Percentiles rank a stretch among this genome's conserved stretches.
Conservation (phyloP, 2,888 invertebrate genomes). For the Leucophenga montana region DNA sequence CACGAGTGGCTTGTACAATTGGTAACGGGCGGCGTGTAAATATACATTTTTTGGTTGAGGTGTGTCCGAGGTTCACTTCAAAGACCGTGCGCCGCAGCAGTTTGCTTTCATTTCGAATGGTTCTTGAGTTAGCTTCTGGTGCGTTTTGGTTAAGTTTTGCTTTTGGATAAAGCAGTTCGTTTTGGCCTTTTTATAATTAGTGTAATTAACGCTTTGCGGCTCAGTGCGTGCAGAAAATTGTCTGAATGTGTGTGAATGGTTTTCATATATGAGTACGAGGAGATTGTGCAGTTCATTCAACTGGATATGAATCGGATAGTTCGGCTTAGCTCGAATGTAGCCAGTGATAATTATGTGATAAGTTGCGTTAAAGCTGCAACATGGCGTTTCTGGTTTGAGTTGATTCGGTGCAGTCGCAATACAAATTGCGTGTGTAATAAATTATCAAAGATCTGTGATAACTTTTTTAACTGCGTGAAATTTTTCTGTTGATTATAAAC, state of each 20-base stretch:
- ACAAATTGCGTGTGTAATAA: no score
- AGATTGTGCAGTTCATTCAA: constrained; percentile 8
- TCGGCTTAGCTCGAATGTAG: not conserved
- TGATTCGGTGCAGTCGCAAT: no score
- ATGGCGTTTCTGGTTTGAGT: no score
- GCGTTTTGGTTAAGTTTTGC: no score
- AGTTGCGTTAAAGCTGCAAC: no score
- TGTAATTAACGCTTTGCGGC: constrained; percentile 62
- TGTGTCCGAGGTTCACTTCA: constrained; percentile 64
- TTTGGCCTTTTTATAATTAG: constrained; percentile 53
- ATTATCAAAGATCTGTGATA: no score
- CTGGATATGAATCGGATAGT: not conserved
- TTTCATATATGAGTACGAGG: constrained; percentile 45
- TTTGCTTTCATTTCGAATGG: no score
- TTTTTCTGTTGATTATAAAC: no score
- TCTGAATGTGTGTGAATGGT: constrained; percentile 45
- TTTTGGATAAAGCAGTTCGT: not conserved
- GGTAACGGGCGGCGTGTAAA: no score
- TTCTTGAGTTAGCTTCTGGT: no score
- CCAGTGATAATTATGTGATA: no score
- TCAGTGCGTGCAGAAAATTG: constrained; percentile 70
- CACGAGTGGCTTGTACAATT: not conserved
- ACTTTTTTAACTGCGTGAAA: no score
- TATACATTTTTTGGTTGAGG: constrained; percentile 36
- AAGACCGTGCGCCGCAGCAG: constrained; percentile 35